Base-by-base conservation (phyloP, 37 sponge, comb jelly and placozoan genomes). In the Ianthella basta region DNA sequence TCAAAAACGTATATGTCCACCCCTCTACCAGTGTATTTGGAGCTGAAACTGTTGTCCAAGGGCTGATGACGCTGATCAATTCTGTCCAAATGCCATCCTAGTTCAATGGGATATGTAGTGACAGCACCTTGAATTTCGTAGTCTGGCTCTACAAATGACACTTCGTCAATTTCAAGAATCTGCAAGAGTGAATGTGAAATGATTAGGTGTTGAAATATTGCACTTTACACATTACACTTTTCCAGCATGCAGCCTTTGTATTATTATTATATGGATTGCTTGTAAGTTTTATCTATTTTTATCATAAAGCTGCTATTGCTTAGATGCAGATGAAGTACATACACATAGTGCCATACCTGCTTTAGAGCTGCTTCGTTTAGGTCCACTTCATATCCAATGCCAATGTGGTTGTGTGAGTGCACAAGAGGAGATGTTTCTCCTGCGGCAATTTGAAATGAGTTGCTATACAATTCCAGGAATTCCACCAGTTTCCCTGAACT, bases 1-100 rank as follows among this genome's bases (percentile, higher is more conserved):
- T 93, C 94, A 15, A 90, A 44, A 0, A 93, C 64, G 60, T 93
- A 93, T 8, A 90, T 78, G 81, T 93, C 94, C 30, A 93, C 88
- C 18, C 90, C 94, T 59, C 72, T 77, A 19, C 94, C 94, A 18
- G 82, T 59, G 29, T 82, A 80, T 12, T 32, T 3, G 23, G 94
- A 91, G 4, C 74, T 61, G 72, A 90, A 93, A 36, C 23, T 41
- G 5, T n/a, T 15, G 56, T 93, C 88, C 0, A 90, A 80, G 21
- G 90, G 83, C 15, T 70, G 66, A 15, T 29, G 15, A 15, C 32
- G 56, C 85, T 93, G 91, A 82, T 93, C 94, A 21, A 93, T n/a
- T 13, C 91, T 75, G 56, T 93, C 94, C 54, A 88, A 57, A 54
- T 88, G 83, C 89, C 89, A 92, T 68, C 70, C 81, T 0, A 84